Evolutionary conservation across 2,113 vertebrate species (phyloP), one percentile per base, ranked within the genome.

Genomic region (Naja naja): DNA sequence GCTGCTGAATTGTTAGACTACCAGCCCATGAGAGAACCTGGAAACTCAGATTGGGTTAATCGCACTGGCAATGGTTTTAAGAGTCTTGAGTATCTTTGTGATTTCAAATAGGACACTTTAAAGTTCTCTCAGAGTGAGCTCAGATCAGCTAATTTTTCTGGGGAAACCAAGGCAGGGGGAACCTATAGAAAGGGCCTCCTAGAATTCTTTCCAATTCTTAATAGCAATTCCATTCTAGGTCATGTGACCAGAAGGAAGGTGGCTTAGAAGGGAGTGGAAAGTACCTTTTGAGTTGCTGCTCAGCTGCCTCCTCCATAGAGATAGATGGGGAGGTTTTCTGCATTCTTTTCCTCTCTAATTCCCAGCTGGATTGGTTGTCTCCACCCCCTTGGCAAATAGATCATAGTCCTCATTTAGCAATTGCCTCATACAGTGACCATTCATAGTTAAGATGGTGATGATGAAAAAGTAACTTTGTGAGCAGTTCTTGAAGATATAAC

Each of bases 1-100:
- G 93, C 92, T 95, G 92, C 90, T 96, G 85, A 22, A 22, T 92
- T 97, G 95, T 93, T 95, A 94, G 92, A 94, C 49, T 90, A 87
- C 81, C 56, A 90, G 87, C 45, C 25, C 23, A 30, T 91, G 69
- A 91, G 91, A 53, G 43, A 86, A 56, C 25, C 45, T n/a, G 58
- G n/a, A 92, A 91, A 20, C 8, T 58, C 93, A 34, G 22, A 85
- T 34, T 55, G 43, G 30, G 92, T 64, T 39, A 25, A 92, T 5
- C 43, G 1, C 55, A 56, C 23, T n/a, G 39, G n/a, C n/a, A 81
- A 3, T 39, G 16, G 25, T 9, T 43, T 86, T 74, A 86, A 47
- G 18, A 4, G 20, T 43, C 30, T 18, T 49, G 27, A 88, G n/a
- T 27, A 9, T 11, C 34, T 27, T 53, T 16, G 6, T 47, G 23